phyloP scores from a whole-genome alignment of 2,113 vertebrate species.

The Erinaceus europaeus region DNA sequence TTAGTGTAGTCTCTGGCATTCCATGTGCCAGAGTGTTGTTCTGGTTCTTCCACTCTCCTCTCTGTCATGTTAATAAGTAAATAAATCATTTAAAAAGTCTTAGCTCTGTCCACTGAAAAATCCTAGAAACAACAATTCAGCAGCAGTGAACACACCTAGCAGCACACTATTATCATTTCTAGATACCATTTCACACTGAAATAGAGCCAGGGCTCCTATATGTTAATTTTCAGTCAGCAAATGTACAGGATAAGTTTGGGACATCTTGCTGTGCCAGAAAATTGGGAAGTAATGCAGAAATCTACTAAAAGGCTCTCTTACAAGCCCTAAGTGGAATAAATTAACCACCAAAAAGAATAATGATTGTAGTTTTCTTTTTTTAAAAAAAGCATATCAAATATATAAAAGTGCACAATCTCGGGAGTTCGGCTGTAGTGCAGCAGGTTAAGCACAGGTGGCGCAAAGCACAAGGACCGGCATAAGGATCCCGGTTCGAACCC shows the following conservation, averaged over 20 bases:
- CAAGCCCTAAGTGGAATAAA: neutral
- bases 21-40: too few relatives aligned
- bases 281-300: neutral
- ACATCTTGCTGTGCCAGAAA: constrained; percentile 19
- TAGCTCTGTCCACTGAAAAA: constrained; percentile 15
- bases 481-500: too few relatives aligned
- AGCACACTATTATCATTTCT: constrained; percentile 17
- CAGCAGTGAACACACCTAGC: neutral
- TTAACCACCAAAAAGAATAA: constrained; percentile 26
- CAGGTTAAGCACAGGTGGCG: too few relatives aligned
- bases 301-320: neutral
- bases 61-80: too few relatives aligned
- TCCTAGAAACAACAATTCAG: neutral
- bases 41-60: too few relatives aligned
- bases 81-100: neutral
- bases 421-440: too few relatives aligned
- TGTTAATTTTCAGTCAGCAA: constrained; percentile 30
- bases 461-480: too few relatives aligned
- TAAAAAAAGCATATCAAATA: neutral
- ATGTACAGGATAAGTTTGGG: neutral
- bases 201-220: constrained; percentile 7
- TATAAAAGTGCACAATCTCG: constrained; percentile 1
- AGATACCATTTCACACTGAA: constrained; percentile 6
- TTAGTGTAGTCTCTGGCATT: too few relatives aligned
- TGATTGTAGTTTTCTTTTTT: constrained; percentile 27